Evolutionary conservation across 2,797 vertebrate genomes (phyloP), one percentile per base, ranked within the genome.

Genomic region (Sebastes baramenuke): DNA sequence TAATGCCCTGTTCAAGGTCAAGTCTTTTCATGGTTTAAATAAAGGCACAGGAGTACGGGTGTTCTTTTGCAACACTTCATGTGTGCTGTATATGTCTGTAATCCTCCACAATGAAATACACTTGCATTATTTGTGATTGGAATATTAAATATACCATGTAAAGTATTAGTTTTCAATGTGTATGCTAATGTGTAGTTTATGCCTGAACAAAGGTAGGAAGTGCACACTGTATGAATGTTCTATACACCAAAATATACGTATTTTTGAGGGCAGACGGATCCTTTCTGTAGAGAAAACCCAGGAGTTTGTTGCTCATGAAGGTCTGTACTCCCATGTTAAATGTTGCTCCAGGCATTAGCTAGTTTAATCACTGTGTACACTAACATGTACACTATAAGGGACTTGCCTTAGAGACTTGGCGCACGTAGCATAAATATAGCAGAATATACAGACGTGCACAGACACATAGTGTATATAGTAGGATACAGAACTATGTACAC

Each of bases 401-500:
- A 74, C 78, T 64, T 46, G 67, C 59, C 75, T 24, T 38, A 59
- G 80, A 81, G 71, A 84, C 79, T 91, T 89, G 86, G 81, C 79
- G 11, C 77, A 58, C 58, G 18, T 83, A 75, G 80, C 66, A 72
- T 89, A 87, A 90, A 90, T 81, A 86, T 54, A 71, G 65, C 72
- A 72, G 70, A n/a, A 60, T 81, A 85, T 59, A 58, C 75, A 74
- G 78, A 72, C 75, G 56, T 16, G 70, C 61, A 62, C 64, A 75
- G 61, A 85, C 60, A 54, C 64, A 46, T 18, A 20, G 78, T 89
- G 67, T 83, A 84, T 79, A 88, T 70, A 86, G 69, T 52, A 72
- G 20, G 77, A 82, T 76, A 75, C 69, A 85, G 46, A 86, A 88
- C 64, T 87, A 84, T 88, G 82, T 80, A 59, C 64, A 86, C 74